Evolutionary conservation across 2,113 vertebrate genomes (phyloP).

Genomic region (Lepus europaeus): DNA sequence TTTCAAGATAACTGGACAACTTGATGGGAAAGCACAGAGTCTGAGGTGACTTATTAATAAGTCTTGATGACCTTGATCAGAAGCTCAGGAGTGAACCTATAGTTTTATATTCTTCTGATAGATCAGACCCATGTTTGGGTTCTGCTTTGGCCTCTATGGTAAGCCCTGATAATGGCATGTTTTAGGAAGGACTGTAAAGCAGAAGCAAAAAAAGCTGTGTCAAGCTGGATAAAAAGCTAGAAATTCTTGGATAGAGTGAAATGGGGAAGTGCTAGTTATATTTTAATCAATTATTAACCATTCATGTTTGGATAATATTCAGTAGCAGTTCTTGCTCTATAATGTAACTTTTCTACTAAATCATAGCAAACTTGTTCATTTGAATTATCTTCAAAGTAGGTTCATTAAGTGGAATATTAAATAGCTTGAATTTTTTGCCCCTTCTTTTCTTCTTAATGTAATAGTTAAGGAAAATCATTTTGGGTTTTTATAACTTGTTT

Average conservation of each 20-base stretch:
- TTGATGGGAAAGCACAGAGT: neutral
- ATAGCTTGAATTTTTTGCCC: neutral
- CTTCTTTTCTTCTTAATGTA: neutral
- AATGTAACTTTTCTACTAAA: neutral
- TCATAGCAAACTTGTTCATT: neutral
- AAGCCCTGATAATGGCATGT: neutral
- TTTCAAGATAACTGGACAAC: neutral
- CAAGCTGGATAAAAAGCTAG: neutral
- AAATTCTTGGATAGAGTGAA: neutral
- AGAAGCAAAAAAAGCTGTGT: neutral
- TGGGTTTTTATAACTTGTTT: neutral
- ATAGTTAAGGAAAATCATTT: constrained; percentile 2
- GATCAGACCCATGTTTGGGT: neutral
- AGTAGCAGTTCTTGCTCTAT: neutral
- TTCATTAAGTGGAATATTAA: neutral
- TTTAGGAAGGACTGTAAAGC: neutral
- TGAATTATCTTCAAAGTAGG: neutral
- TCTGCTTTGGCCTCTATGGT: neutral
- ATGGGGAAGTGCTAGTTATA: neutral
- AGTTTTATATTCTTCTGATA: neutral
- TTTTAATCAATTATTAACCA: neutral
- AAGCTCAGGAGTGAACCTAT: neutral
- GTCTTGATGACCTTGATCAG: neutral
- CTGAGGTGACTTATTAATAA: neutral
- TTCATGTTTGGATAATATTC: neutral